Evolutionary conservation across 2,113 vertebrate species (phyloP).

Genomic region (Promerops cafer): DNA sequence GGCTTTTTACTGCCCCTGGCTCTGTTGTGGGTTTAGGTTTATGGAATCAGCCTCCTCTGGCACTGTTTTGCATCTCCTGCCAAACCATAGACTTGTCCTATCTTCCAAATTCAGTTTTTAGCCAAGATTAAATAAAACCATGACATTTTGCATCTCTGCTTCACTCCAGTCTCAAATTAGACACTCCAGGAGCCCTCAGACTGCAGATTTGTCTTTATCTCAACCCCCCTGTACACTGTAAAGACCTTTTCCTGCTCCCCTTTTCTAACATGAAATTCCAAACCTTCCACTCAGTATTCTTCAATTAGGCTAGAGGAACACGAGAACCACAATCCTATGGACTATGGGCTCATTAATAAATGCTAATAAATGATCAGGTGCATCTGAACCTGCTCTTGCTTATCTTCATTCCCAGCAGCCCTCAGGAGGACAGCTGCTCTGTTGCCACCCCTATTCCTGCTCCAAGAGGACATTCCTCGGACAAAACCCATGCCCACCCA

Average conservation of each 20-base stretch:
- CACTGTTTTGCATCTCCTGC: background rate
- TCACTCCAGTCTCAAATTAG: background rate
- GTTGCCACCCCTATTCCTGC: background rate
- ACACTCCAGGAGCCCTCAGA: background rate
- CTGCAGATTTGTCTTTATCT: background rate
- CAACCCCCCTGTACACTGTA: rapidly evolving
- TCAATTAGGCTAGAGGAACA: background rate
- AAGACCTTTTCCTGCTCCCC: background rate
- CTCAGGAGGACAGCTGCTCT: background rate
- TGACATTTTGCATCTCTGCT: background rate
- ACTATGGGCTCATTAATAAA: background rate
- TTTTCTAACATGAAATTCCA: rapidly evolving
- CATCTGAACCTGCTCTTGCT: background rate
- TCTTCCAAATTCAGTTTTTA: background rate
- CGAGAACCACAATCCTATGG: rapidly evolving
- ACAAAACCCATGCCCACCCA: background rate
- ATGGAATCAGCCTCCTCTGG: background rate
- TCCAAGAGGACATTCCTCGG: background rate
- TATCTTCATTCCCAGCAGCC: background rate
- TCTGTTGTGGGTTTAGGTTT: background rate
- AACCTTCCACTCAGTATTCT: background rate
- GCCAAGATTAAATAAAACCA: background rate
- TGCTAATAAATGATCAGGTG: background rate
- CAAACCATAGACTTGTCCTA: rapidly evolving
- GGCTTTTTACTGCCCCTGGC: background rate